Evolutionary conservation across 2,888 invertebrate genomes (phyloP).

Genomic region (Pammene fasciana): DNA sequence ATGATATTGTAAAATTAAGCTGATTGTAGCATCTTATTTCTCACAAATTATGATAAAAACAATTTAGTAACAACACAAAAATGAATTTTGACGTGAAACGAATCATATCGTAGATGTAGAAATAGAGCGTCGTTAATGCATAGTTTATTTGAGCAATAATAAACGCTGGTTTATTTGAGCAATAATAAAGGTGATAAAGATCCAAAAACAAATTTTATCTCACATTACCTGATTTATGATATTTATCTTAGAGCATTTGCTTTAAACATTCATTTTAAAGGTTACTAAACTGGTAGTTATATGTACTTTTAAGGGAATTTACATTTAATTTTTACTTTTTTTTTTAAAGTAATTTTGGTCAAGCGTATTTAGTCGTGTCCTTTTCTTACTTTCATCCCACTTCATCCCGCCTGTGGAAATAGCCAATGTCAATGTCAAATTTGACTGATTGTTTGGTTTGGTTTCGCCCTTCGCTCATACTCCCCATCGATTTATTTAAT

Average conservation of each 20-base stretch:
- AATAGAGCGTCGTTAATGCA: neutral
- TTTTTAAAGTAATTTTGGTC: neutral
- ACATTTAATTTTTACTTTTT: neutral
- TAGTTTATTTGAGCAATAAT: neutral
- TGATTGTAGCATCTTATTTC: neutral
- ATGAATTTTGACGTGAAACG: neutral
- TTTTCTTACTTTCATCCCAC: neutral
- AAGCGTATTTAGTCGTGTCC: neutral
- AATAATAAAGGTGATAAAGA: no score
- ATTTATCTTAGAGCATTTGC: no score
- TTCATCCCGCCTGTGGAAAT: no score
- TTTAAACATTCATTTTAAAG: no score
- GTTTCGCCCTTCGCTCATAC: neutral
- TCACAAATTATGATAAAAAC: neutral
- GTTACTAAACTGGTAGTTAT: no score
- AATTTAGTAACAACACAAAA: neutral
- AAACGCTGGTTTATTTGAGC: neutral
- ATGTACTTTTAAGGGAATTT: no score
- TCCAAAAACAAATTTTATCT: no score
- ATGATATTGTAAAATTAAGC: no score
- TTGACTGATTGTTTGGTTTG: constrained; percentile 5
- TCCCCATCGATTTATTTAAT: constrained; percentile 7
- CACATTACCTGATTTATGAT: no score
- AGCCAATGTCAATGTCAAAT: neutral
- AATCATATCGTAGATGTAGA: neutral